Evolutionary conservation across 2,888 invertebrate species (phyloP).

Genomic region (Melieria picta): DNA sequence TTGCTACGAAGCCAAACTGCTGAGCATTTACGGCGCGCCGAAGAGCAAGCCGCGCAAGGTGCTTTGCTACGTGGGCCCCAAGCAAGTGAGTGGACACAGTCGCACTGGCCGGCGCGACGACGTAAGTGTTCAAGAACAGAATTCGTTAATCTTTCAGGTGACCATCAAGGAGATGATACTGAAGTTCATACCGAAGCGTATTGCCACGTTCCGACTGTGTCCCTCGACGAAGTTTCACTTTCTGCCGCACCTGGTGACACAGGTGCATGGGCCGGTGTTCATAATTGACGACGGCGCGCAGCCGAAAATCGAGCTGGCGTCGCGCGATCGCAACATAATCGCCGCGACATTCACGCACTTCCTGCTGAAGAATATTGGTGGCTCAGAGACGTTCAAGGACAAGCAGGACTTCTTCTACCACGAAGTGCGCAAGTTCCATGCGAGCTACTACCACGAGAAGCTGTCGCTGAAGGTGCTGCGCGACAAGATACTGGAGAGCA

Average conservation of each 20-base stretch:
- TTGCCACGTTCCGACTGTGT: slow-evolving; percentile 90
- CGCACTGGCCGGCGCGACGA: not conserved
- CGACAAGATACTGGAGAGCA: slow-evolving; percentile 82
- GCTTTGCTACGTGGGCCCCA: slow-evolving; percentile 88
- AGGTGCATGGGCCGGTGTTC: slow-evolving; percentile 73
- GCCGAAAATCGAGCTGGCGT: slow-evolving; percentile 83
- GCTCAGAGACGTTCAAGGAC: slow-evolving; percentile 92
- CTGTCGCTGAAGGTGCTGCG: slow-evolving; percentile 83
- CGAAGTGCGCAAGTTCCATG: slow-evolving; percentile 85
- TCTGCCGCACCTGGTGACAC: slow-evolving; percentile 64
- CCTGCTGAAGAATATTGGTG: slow-evolving; percentile 91
- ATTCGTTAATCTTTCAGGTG: slow-evolving; percentile 69
- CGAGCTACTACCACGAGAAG: slow-evolving; percentile 88
- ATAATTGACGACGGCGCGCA: slow-evolving; percentile 92
- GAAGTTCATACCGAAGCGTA: slow-evolving; percentile 91
- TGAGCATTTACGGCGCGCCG: slow-evolving; percentile 68
- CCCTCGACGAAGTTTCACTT: slow-evolving; percentile 92
- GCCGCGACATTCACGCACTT: slow-evolving; percentile 93
- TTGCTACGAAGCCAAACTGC: slow-evolving; percentile 84
- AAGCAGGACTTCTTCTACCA: slow-evolving; percentile 84
- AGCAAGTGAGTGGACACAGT: slow-evolving; percentile 70
- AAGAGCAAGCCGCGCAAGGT: slow-evolving; percentile 84
- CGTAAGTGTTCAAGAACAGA: slow-evolving; percentile 51
- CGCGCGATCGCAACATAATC: slow-evolving; percentile 87
- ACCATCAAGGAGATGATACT: slow-evolving; percentile 93